phyloP scores from a whole-genome alignment of 1,140 invertebrate species.

The Drosophila subpulchrella region DNA sequence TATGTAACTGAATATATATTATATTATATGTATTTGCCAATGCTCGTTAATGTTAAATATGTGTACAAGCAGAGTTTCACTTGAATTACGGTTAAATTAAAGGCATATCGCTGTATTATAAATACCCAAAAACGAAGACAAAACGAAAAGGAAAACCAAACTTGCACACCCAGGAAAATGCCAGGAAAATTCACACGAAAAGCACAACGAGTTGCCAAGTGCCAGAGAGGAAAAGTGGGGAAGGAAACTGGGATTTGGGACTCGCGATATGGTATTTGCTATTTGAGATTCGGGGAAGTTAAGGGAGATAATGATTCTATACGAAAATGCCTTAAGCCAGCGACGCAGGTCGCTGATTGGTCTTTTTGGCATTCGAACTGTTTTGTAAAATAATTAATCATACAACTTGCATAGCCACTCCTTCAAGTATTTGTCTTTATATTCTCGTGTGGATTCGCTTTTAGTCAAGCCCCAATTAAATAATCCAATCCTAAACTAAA shows the following conservation, averaged over 20 bases:
- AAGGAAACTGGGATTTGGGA: slow-evolving; percentile 3
- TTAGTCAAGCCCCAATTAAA: slow-evolving; percentile 42
- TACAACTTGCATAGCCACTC: slow-evolving; percentile 50
- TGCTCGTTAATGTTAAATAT: slow-evolving; percentile 68
- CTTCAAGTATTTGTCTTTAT: slow-evolving; percentile 37
- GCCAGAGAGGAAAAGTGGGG: slow-evolving; percentile 12
- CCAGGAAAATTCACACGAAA: slow-evolving; percentile 25
- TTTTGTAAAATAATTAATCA: slow-evolving; percentile 59
- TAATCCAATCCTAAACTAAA: slow-evolving; percentile 30
- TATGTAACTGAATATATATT: slow-evolving; percentile 40
- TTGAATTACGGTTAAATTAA: slow-evolving; percentile 71
- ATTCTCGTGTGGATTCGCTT: slow-evolving; percentile 55
- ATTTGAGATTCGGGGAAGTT: not conserved
- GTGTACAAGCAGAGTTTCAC: slow-evolving; percentile 71
- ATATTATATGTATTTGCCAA: slow-evolving; percentile 46
- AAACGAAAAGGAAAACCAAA: slow-evolving; percentile 6
- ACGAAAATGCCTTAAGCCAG: slow-evolving; percentile 50
- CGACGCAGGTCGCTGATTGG: slow-evolving; percentile 17
- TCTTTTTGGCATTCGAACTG: slow-evolving; percentile 50
- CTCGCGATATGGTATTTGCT: not conserved
- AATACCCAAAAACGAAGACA: slow-evolving; percentile 56
- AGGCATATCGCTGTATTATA: slow-evolving; percentile 82
- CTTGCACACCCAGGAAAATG: slow-evolving; percentile 3
- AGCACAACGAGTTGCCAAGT: slow-evolving; percentile 57
- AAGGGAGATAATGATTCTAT: slow-evolving; percentile 24